Evolutionary conservation across 2,888 invertebrate species (phyloP).

Genomic region (Thumatha senex): DNA sequence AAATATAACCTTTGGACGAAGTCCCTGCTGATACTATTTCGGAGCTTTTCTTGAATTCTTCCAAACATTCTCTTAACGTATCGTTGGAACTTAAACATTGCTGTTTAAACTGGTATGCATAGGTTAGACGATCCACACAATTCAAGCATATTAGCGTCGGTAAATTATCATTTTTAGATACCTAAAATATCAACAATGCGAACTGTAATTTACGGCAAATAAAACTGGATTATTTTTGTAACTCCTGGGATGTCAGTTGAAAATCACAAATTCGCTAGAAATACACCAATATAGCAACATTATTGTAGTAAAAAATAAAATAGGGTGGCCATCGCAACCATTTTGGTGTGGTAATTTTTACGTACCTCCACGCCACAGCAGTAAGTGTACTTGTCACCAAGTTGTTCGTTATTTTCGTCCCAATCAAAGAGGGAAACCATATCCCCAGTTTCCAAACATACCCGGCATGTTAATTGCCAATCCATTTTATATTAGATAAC

Average conservation of each 20-base stretch:
- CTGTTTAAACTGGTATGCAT: conserved; percentile 77
- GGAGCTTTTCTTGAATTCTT: conserved; percentile 72
- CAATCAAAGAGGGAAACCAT: conserved; percentile 82
- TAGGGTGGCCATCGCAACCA: conserved; percentile 84
- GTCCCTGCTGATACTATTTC: conserved; percentile 55
- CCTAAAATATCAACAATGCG: conserved; percentile 52
- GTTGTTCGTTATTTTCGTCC: conserved; percentile 82
- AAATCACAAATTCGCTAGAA: conserved; percentile 62
- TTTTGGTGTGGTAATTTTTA: conserved; percentile 77
- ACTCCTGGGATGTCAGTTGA: conserved; percentile 75
- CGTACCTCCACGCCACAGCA: conserved; percentile 79
- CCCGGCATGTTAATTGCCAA: conserved; percentile 81
- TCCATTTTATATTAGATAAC: conserved; percentile 63
- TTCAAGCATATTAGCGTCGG: conserved; percentile 78
- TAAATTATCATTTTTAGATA: conserved; percentile 70
- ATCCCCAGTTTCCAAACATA: conserved; percentile 77
- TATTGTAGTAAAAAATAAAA: conserved; percentile 71
- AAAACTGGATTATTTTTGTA: conserved; percentile 4
- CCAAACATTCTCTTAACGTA: conserved; percentile 76
- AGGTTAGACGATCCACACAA: conserved; percentile 77
- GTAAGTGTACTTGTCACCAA: conserved; percentile 76
- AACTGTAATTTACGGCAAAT: conserved; percentile 6
- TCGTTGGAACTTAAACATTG: conserved; percentile 77
- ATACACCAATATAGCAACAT: conserved; percentile 80
- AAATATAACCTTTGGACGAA: conserved; percentile 54